A percentile compares a stretch with the other conserved stretches of the same genome.
Conservation (phyloP, 2,797 vertebrate species). For the Setipinna tenuifilis region DNA sequence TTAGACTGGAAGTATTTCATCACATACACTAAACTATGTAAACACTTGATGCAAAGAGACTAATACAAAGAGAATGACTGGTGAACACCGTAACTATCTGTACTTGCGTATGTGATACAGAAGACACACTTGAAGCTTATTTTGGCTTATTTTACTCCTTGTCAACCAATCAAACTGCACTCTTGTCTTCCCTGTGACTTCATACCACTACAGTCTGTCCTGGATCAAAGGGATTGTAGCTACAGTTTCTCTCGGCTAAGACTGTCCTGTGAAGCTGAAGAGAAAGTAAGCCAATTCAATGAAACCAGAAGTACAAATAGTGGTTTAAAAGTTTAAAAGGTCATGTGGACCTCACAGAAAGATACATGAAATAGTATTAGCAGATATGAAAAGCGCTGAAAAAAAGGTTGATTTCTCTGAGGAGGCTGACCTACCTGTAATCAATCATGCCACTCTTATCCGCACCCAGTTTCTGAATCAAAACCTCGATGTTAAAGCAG, state of each 20-base stretch:
- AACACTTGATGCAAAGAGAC: background rate
- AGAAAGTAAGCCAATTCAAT: background rate
- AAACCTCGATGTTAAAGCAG: slow-evolving; percentile 64
- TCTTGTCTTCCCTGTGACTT: background rate
- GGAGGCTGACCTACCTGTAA: background rate
- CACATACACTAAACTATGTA: background rate
- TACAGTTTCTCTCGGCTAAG: background rate
- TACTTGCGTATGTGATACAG: background rate
- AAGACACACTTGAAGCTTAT: background rate
- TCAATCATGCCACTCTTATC: slow-evolving; percentile 60
- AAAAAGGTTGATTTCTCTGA: background rate
- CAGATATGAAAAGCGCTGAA: too few species aligned
- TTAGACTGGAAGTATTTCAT: background rate
- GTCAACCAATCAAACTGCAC: background rate
- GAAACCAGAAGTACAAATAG: background rate
- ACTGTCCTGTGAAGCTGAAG: background rate
- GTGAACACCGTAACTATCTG: background rate
- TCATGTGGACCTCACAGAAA: background rate
- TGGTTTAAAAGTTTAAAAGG: background rate
- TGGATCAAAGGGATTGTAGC: background rate
- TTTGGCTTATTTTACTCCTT: background rate
- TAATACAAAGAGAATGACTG: background rate
- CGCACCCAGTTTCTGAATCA: slow-evolving; percentile 66
- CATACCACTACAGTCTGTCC: background rate
- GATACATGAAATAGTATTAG: background rate